Evolutionary conservation across 2,888 invertebrate species (phyloP).

Genomic region (Lepidochrysops patricia): DNA sequence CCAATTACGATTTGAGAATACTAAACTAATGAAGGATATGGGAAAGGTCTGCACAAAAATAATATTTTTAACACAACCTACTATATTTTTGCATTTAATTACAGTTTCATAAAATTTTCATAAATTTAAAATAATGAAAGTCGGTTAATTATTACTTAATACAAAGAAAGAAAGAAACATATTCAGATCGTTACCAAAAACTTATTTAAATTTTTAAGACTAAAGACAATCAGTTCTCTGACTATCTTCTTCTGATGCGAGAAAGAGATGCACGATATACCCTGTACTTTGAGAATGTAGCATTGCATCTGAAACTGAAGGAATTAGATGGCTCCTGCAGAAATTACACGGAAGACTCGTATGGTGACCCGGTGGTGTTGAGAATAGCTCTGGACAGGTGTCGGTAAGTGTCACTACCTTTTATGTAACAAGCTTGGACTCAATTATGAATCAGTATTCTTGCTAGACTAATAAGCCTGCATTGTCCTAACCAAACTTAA

Average conservation of each 20-base stretch:
- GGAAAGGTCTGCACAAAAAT: constrained; percentile 43
- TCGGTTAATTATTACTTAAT: no score
- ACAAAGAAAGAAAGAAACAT: no score
- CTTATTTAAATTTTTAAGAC: constrained; percentile 33
- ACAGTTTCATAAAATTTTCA: no score
- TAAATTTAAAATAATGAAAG: no score
- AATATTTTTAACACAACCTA: not conserved
- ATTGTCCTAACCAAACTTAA: no score
- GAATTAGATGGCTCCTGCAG: constrained; percentile 42
- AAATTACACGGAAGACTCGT: constrained; percentile 31
- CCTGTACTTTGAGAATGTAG: constrained; percentile 59
- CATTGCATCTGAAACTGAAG: constrained; percentile 49
- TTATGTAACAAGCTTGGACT: no score
- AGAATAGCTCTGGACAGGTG: constrained; percentile 59
- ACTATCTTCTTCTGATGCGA: constrained; percentile 51
- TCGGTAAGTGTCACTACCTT: constrained; percentile 36
- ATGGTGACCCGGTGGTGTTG: constrained; percentile 54
- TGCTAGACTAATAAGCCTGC: no score
- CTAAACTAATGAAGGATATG: constrained; percentile 50
- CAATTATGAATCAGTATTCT: no score
- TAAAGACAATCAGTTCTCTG: constrained; percentile 53
- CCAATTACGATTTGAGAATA: constrained; percentile 41
- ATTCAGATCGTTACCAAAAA: no score
- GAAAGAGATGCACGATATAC: constrained; percentile 63
- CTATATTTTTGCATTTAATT: no score